A percentile compares a stretch with the other conserved stretches of the same genome.
phyloP scores from a whole-genome alignment of 2,888 invertebrate genomes.

The Lamproptera curius region DNA sequence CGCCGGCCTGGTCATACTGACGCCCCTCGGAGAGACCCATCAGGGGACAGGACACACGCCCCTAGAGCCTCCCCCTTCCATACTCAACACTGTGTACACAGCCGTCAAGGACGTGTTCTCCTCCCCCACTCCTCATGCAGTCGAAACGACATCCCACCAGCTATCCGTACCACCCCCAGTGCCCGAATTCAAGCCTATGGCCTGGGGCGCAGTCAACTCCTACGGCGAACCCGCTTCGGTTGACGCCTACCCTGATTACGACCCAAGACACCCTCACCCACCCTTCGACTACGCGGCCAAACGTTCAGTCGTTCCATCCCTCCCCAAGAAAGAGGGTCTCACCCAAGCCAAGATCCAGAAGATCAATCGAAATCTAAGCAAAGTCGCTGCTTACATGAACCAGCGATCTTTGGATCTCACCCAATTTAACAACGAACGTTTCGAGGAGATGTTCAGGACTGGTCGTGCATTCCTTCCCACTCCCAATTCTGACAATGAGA shows the following conservation, averaged over 20 bases:
- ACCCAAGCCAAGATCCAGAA: conserved; percentile 64
- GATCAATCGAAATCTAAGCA: conserved; percentile 58
- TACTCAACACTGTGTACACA: conserved; percentile 60
- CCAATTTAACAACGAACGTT: conserved; percentile 44
- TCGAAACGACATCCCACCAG: conserved; percentile 35
- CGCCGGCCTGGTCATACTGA: conserved; percentile 66
- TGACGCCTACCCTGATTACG: conserved; percentile 54
- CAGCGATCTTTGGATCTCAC: conserved; percentile 59
- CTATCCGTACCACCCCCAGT: conserved; percentile 56
- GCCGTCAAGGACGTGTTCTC: conserved; percentile 61
- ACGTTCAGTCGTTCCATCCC: conserved; percentile 37
- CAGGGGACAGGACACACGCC: conserved; percentile 50
- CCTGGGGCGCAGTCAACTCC: conserved; percentile 64
- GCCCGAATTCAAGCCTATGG: conserved; percentile 55
- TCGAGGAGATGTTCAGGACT: conserved; percentile 46
- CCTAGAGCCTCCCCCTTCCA: conserved; percentile 59
- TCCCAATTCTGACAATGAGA: conserved; percentile 60
- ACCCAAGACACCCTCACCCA: conserved; percentile 47
- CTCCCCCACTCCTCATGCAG: conserved; percentile 33
- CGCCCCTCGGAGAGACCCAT: conserved; percentile 55
- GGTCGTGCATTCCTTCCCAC: conserved; percentile 54
- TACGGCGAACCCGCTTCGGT: conserved; percentile 63
- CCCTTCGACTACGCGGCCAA: conserved; percentile 54
- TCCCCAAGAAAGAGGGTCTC: conserved; percentile 39
- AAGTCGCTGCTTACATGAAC: conserved; percentile 50